phyloP scores from a whole-genome alignment of 2,888 invertebrate genomes.

The Chrysolina haemoptera region DNA sequence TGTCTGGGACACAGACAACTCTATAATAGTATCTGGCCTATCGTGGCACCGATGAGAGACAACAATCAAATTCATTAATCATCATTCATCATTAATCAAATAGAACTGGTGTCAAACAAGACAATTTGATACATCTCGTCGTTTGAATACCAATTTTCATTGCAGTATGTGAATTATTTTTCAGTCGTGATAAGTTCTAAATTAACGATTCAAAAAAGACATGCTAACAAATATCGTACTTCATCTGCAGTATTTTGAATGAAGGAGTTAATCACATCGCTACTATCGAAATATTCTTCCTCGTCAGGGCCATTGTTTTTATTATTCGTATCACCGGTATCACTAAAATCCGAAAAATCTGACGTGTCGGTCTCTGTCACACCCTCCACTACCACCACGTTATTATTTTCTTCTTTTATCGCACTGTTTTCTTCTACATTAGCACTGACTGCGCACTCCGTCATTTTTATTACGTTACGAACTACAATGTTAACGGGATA shows the following conservation, averaged over 20 bases:
- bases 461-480: conserved; percentile 7
- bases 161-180: too few species aligned
- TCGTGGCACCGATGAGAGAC: too few species aligned
- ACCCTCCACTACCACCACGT: conserved; percentile 44
- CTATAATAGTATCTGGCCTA: too few species aligned
- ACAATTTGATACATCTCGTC: too few species aligned
- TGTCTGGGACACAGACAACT: too few species aligned
- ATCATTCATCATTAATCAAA: too few species aligned
- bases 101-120: too few species aligned
- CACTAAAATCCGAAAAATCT: conserved; percentile 50
- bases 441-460: background rate
- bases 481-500: conserved; percentile 10
- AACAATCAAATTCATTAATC: too few species aligned
- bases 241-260: conserved; percentile 62
- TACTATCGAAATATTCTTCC: conserved; percentile 46
- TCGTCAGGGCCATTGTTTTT: conserved; percentile 31
- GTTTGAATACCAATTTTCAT: too few species aligned
- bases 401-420: conserved; percentile 29
- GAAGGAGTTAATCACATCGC: conserved; percentile 62
- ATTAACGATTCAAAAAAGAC: background rate
- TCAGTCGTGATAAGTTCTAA: too few species aligned
- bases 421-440: background rate
- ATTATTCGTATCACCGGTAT: conserved; percentile 30
- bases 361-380: conserved; percentile 55
- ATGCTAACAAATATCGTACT: conserved; percentile 55